Base-by-base conservation (phyloP, 2,888 invertebrate genomes). In the Lasioglossum marginatum region DNA sequence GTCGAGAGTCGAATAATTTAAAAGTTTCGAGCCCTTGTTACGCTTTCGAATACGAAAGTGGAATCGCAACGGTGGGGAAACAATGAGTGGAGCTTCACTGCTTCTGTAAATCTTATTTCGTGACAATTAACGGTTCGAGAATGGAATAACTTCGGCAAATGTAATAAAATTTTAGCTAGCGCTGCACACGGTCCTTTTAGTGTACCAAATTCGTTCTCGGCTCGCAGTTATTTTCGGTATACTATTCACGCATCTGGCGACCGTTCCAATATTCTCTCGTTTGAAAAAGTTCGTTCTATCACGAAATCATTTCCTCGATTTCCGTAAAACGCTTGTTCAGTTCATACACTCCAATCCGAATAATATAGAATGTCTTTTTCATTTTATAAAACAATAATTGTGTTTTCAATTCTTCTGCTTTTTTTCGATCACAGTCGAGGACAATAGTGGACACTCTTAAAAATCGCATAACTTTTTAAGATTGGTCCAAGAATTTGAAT, bases 101-200 rank as follows among this genome's bases (percentile, higher is more conserved):
- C 27, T 16, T 43, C 60, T 48, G 72, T 89, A 88, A 89, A 89
- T 85, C 86, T 88, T 86, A 87, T 86, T 89, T 71, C 86, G 76
- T 74, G 75, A 78, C 79, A 81, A 88, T 88, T 89, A 89, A 83
- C 37, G 60, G 48, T 57, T 71, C 43, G n/a, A 43, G 27, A 10
- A 60, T 34, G 52, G 70, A 77, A 78, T 81, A 88, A 88, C 83
- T 83, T 83, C 31, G 43, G n/a, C 60, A 78, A 81, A 79, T 23
- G 52, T 72, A 86, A 86, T 78, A 82, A 84, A 82, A 78, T 37
- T 68, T 43, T 37, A 23, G 19, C 60, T n/a, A 16, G 37, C 23
- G 27, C 23, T 37, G 40, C 71, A 19, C 40, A 31, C 37, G 31
- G 63, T 40, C 23, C 60, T 52, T 23, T 8, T 19, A 23, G 40